These are phyloP conservation scores for Lipotes vexillifer DNA, from an alignment of 2,113 vertebrate species.

Conservation along the genomic window DNA sequence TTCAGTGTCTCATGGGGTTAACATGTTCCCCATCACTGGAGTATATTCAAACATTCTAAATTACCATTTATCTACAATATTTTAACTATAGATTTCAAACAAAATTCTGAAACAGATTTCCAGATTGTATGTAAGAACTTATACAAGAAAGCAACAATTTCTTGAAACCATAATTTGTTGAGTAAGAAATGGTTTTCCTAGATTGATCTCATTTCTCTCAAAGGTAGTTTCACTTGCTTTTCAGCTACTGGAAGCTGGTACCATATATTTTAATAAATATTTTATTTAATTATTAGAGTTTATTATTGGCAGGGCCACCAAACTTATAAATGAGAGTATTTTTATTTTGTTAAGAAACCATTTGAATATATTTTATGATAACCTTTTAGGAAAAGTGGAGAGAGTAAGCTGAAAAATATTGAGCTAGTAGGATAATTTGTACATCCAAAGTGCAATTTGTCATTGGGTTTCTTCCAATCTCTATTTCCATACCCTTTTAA, in stretches of 20 bases:
- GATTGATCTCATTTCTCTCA: not conserved
- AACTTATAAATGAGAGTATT: not conserved
- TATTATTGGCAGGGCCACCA: not conserved
- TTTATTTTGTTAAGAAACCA: not conserved
- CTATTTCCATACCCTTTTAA: not conserved
- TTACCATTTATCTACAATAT: not conserved
- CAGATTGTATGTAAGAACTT: not conserved
- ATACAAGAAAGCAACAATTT: not conserved
- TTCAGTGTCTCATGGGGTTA: not conserved
- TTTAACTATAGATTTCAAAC: not conserved
- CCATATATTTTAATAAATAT: not conserved
- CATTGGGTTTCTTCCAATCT: not conserved
- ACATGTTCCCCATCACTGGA: not conserved
- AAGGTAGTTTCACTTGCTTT: not conserved
- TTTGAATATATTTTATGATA: not conserved
- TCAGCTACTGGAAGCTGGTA: not conserved
- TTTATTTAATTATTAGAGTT: constrained; percentile 1
- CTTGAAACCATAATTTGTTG: not conserved
- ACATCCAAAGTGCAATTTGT: not conserved
- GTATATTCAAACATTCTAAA: not conserved
- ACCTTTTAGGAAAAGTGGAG: not conserved
- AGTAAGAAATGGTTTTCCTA: not conserved
- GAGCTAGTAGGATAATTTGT: not conserved
- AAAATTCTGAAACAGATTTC: not conserved
- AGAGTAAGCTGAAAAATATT: not conserved